These are phyloP conservation scores for Nestor notabilis DNA, from an alignment of 2,113 vertebrate genomes.

Conservation along the genomic window DNA sequence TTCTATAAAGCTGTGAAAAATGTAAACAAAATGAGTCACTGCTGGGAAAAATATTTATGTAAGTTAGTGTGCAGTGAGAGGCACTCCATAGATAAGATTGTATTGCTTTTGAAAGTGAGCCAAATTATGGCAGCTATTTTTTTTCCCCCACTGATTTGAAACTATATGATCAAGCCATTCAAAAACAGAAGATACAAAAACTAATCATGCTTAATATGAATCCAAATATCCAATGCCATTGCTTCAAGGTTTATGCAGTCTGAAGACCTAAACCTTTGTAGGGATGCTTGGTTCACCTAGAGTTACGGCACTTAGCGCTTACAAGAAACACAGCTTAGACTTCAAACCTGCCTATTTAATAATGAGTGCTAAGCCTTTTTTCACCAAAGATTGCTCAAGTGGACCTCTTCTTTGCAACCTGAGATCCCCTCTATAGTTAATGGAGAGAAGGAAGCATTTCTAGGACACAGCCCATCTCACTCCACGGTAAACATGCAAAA, in stretches of 20 bases:
- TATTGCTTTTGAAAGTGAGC: background rate
- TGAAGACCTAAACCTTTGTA: background rate
- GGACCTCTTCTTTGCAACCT: background rate
- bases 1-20: background rate
- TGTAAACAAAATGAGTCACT: background rate
- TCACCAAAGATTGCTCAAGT: background rate
- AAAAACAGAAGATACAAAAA: background rate
- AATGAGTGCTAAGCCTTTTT: background rate
- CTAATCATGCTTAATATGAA: rapidly evolving
- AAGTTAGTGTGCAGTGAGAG: background rate
- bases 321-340: background rate
- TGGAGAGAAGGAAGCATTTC: background rate
- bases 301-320: rapidly evolving
- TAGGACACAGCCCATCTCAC: background rate
- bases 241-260: background rate
- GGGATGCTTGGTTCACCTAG: background rate
- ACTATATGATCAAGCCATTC: background rate
- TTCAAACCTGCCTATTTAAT: background rate
- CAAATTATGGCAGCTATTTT: background rate
- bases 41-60: background rate
- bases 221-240: background rate
- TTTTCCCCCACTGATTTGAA: background rate
- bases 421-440: background rate
- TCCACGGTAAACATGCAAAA: background rate
- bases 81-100: background rate